These are phyloP conservation scores for Cecidostiba fungosa DNA, from an alignment of 2,888 invertebrate species.

Conservation along the genomic window DNA sequence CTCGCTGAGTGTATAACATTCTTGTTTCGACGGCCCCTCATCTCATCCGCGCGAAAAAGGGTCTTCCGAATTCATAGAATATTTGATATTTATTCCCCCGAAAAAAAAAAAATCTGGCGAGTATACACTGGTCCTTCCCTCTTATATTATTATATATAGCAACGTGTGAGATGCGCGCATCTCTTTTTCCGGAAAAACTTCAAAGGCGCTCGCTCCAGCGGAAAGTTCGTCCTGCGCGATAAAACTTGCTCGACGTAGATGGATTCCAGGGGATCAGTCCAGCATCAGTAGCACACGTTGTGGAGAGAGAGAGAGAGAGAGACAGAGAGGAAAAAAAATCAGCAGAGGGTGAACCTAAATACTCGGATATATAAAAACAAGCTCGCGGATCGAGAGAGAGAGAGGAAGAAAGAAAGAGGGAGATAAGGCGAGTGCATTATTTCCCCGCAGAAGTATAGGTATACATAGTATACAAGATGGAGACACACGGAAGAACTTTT, in stretches of 20 bases:
- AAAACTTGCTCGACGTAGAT: conserved; percentile 50
- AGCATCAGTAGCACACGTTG: not conserved
- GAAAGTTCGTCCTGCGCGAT: conserved; percentile 47
- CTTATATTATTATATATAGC: not conserved
- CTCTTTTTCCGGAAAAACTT: conserved; percentile 44
- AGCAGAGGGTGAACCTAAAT: conserved; percentile 35
- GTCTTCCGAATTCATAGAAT: conserved; percentile 54
- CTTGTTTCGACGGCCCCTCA: not conserved
- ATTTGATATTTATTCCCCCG: conserved; percentile 52
- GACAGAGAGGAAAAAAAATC: not conserved
- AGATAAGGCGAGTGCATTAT: conserved; percentile 47
- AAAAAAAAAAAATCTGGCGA: conserved; percentile 25
- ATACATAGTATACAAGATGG: not conserved
- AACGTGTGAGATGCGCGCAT: not conserved
- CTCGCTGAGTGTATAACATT: conserved; percentile 3
- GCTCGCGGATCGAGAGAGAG: not conserved
- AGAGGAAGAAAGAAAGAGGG: not conserved
- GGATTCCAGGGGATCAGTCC: conserved; percentile 43
- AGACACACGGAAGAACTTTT: conserved; percentile 25
- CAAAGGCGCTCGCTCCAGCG: conserved; percentile 52
- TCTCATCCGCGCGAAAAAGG: not conserved
- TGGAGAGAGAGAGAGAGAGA: not conserved
- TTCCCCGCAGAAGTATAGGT: conserved; percentile 9
- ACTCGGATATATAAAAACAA: conserved; percentile 41
- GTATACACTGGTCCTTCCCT: not conserved